Evolutionary conservation across 1,140 invertebrate genomes (phyloP), one percentile per base, ranked within the genome.

Genomic region (Cotesia chilonis): DNA sequence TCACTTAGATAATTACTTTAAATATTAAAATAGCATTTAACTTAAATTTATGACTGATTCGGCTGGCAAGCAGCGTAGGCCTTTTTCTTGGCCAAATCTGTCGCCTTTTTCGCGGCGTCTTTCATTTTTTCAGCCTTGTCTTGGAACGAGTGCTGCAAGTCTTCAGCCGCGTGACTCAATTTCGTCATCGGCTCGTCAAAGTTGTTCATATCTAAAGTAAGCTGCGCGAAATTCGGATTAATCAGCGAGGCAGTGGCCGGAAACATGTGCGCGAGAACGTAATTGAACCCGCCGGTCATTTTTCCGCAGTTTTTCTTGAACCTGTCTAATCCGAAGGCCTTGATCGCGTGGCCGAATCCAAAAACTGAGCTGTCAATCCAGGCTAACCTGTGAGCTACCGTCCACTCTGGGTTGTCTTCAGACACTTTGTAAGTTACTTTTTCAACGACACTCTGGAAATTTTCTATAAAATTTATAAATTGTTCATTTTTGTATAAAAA

Each of bases 291-390:
- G 68, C 88, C 88, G 20, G 90, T 90, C 85, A 95, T 94, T 87
- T 95, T 93, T 1, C 83, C 81, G 75, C 92, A 93, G 81, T 97
- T 97, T 79, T 94, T 94, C 76, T 92, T 92, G 84, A 96, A 97
- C 54, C 95, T 88, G 60, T 97, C 94, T 63, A 95, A 87, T 7
- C 95, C 95, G 87, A 97, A 97, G 2, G 93, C 92, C 76, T 95
- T 91, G 61, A 98, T 95, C 0, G 95, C 92, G 60, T 92, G 85
- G n/a, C 94, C 92, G 80, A 97, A 94, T 20, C 95, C 95, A 84
- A 92, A 93, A 7, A 97, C 91, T 82, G 94, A 92, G 12, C 95
- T 96, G 77, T 94, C 94, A 35, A 97, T 92, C 91, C 94, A 96
- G 0, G 95, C 95, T 1, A 92, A 91, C 71, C 95, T 89, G 54